Base-by-base conservation (phyloP, 2,797 vertebrate genomes). In the Decapterus maruadsi region DNA sequence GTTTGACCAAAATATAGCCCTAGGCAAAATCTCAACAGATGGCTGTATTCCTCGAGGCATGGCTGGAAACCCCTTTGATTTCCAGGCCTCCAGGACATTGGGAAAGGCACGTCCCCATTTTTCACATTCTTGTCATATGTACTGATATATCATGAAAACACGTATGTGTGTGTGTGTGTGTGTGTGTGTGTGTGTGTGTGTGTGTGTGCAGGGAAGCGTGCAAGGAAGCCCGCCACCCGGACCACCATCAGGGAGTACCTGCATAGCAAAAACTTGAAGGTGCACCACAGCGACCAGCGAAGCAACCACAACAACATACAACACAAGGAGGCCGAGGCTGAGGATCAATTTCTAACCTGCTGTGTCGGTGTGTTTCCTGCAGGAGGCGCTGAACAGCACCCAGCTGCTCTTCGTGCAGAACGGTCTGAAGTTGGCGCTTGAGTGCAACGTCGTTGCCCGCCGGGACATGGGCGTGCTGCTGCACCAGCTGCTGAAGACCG, bases 221-320 rank as follows among this genome's bases (percentile, higher is more conserved):
- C 3, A 26, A 26, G 26, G 26, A 26, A 26, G 26, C 26, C 91
- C 13, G 82, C 94, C 11, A 93, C 95, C 22, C 93, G 83, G 98
- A 99, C 98, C 1, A 99, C 99, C 85, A 98, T 97, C 40, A 97
- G 99, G 83, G 98, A 99, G 56, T 99, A 98, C 65, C 93, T 99
- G 54, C 98, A 99, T 82, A 97, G 99, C 85, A 98, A 97, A 26
- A 97, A 99, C 92, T 95, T 98, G 95, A 99, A 98, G 97, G 98
- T 98, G 50, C 38, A 8, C 38, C 1, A 8, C 10, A 8, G 38
- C 26, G 26, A 26, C 26, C 26, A 26, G 26, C 26, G 1, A 1
- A 26, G 26, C 26, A 26, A 26, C 26, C 26, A 26, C 26, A 3
- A 26, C 26, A 26, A 26, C 26, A 26, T 26, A 26, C 26, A 26